Percentiles rank a stretch among this genome's conserved stretches.
Conservation (phyloP, 2,888 invertebrate genomes). For the Melangyna quadrimaculata region DNA sequence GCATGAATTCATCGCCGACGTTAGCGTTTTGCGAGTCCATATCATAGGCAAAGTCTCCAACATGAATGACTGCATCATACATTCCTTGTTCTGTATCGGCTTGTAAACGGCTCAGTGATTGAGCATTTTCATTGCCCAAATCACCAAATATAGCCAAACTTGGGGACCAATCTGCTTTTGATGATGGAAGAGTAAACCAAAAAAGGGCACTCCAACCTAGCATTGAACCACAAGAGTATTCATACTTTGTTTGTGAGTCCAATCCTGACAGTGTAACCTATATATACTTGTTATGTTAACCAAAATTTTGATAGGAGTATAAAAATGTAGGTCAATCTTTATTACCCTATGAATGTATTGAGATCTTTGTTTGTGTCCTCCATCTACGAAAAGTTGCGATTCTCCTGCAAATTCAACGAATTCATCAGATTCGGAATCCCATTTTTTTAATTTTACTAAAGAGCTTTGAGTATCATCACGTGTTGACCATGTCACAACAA, state of each 20-base stretch:
- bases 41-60: constrained; percentile 98
- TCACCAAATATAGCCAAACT: constrained; percentile 94
- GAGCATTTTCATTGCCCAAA: constrained; percentile 95
- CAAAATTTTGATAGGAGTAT: not conserved
- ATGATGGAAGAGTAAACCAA: constrained; percentile 88
- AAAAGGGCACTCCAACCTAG: constrained; percentile 92
- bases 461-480: constrained; percentile 86
- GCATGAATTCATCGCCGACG: constrained; percentile 96
- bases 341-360: constrained; percentile 90
- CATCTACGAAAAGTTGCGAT: constrained; percentile 87
- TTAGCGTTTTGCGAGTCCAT: constrained; percentile 91
- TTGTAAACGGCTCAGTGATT: constrained; percentile 91
- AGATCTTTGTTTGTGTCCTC: constrained; percentile 84
- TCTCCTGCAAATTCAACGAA: constrained; percentile 83
- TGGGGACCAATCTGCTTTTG: constrained; percentile 88
- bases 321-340: too few relatives aligned
- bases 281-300: not conserved
- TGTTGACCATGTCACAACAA: constrained; percentile 93
- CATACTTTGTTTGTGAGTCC: constrained; percentile 85
- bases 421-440: constrained; percentile 79
- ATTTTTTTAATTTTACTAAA: constrained; percentile 87
- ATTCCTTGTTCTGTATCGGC: constrained; percentile 89
- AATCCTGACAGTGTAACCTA: constrained; percentile 82
- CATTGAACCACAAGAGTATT: constrained; percentile 91
- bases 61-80: constrained; percentile 94